Conservation (phyloP, 1,140 invertebrate genomes). For the Oryctes rhinoceros region DNA sequence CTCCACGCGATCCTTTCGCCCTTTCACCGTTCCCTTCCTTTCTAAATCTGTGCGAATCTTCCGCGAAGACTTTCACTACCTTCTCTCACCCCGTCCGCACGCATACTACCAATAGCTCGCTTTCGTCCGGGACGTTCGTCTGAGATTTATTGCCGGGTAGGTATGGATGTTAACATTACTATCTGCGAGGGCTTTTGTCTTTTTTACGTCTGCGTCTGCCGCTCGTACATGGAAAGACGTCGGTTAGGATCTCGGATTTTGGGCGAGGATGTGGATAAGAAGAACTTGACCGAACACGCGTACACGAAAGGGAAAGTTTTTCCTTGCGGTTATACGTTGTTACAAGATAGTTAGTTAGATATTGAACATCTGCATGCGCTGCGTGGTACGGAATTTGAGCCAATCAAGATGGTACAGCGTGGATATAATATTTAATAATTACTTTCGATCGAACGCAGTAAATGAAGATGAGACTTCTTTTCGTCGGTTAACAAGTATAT, state of each 20-base stretch:
- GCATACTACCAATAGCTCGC: neutral
- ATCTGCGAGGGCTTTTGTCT: slow-evolving; percentile 8
- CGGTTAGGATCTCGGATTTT: neutral
- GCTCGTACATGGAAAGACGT: neutral
- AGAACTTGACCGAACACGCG: slow-evolving; percentile 4
- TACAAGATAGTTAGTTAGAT: too few species aligned
- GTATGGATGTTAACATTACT: slow-evolving; percentile 10
- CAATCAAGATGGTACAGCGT: too few species aligned
- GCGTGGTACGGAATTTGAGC: too few species aligned
- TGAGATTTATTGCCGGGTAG: slow-evolving; percentile 18
- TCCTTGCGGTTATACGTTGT: neutral
- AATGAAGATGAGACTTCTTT: neutral
- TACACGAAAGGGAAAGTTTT: neutral
- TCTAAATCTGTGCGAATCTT: slow-evolving; percentile 10
- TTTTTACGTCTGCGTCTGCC: slow-evolving; percentile 4
- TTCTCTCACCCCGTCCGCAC: neutral
- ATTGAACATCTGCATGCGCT: too few species aligned
- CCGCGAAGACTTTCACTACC: slow-evolving; percentile 3
- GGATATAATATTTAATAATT: neutral
- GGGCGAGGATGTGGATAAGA: neutral
- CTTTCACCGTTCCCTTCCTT: neutral
- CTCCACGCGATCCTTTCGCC: neutral
- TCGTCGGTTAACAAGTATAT: slow-evolving; percentile 4
- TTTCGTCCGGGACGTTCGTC: neutral
- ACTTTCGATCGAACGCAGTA: neutral